phyloP scores from a whole-genome alignment of 2,113 vertebrate species.

The Gymnobelideus leadbeateri region DNA sequence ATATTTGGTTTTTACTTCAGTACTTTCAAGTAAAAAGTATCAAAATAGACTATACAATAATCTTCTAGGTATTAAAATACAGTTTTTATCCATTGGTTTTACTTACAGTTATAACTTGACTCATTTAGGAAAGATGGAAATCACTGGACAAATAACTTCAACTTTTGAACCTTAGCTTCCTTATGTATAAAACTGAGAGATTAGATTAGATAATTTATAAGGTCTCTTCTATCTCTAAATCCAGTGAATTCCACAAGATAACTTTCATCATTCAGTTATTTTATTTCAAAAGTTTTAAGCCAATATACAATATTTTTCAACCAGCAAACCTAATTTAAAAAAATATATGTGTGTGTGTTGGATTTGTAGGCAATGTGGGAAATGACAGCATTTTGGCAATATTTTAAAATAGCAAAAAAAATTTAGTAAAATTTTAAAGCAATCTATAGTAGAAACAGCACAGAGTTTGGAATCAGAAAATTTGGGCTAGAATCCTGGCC shows the following conservation, averaged over 20 bases:
- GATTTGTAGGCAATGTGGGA: background rate
- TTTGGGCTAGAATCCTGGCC: background rate
- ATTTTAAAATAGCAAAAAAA: background rate
- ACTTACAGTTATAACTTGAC: background rate
- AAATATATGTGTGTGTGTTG: background rate
- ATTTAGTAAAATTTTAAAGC: background rate
- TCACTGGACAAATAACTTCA: background rate
- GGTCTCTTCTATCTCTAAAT: background rate
- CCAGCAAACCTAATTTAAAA: background rate
- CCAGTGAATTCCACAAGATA: background rate
- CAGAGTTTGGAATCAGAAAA: background rate
- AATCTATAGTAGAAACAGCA: background rate
- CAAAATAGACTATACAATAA: background rate
- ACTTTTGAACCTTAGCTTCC: background rate
- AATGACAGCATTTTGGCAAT: background rate
- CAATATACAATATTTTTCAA: background rate
- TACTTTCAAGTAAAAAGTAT: background rate
- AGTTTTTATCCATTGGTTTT: background rate
- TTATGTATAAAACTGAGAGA: background rate
- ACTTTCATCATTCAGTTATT: background rate
- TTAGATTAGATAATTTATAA: background rate
- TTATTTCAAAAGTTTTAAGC: background rate
- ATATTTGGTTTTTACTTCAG: background rate
- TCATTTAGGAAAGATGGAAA: background rate
- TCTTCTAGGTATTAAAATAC: background rate